phyloP scores from a whole-genome alignment of 2,888 invertebrate genomes.

The Homarus gammarus region DNA sequence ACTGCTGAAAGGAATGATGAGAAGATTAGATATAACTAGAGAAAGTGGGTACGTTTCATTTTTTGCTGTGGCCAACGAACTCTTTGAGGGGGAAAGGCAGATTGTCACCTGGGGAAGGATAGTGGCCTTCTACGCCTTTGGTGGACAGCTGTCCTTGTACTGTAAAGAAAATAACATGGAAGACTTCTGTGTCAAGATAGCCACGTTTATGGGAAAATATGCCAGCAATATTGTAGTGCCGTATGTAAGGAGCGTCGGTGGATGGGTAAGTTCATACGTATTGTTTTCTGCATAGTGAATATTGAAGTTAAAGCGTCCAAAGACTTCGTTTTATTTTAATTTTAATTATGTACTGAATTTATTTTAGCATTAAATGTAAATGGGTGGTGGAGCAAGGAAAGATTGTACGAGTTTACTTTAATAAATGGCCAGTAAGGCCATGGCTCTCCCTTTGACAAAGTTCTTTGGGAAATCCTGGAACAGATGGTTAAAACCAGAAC shows the following conservation, averaged over 20 bases:
- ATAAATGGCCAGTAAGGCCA: no score
- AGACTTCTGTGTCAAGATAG: slow-evolving; percentile 79
- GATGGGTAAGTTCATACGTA: slow-evolving; percentile 81
- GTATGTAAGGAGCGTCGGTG: slow-evolving; percentile 80
- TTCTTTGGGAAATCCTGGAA: no score
- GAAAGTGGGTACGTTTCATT: slow-evolving; percentile 77
- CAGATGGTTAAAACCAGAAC: no score
- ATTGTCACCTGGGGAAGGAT: slow-evolving; percentile 76
- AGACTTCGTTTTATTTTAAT: no score
- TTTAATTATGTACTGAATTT: no score
- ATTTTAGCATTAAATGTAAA: no score
- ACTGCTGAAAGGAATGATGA: slow-evolving; percentile 81
- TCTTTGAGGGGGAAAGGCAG: slow-evolving; percentile 79
- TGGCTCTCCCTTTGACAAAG: no score
- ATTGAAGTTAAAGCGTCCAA: no score
- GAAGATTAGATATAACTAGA: slow-evolving; percentile 80
- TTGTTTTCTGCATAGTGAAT: no score
- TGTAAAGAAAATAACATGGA: slow-evolving; percentile 77
- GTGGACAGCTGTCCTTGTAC: slow-evolving; percentile 75
- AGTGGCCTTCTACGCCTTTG: slow-evolving; percentile 76
- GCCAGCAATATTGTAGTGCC: slow-evolving; percentile 80
- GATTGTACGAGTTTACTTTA: no score
- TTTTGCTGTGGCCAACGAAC: slow-evolving; percentile 79
- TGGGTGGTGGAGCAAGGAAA: no score
- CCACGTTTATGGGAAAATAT: slow-evolving; percentile 80